Evolutionary conservation across 37 sponge, comb jelly and placozoan species (phyloP).

Genomic region (Halisarca cf. caerulea): DNA sequence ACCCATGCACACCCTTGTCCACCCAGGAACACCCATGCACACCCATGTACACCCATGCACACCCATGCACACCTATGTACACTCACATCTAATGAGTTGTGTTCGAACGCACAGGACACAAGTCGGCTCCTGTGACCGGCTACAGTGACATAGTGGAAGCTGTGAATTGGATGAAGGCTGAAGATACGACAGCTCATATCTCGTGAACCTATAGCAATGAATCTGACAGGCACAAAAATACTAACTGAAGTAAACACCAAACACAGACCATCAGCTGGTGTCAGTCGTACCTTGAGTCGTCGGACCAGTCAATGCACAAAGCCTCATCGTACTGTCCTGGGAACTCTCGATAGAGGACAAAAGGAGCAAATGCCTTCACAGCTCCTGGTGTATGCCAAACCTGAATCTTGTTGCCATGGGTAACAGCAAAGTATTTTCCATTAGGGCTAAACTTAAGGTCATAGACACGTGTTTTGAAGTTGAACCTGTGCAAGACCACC

Average conservation of each 20-base stretch:
- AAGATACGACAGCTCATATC: conserved; percentile 90
- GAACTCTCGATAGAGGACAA: conserved; percentile 71
- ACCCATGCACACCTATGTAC: too few relatives aligned
- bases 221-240: conserved; percentile 62
- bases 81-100: conserved; percentile 70
- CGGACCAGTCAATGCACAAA: conserved; percentile 85
- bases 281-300: conserved; percentile 74
- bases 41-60: too few relatives aligned
- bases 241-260: too few relatives aligned
- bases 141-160: conserved; percentile 77
- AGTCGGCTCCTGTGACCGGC: conserved; percentile 88
- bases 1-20: too few relatives aligned
- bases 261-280: too few relatives aligned
- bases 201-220: conserved; percentile 79
- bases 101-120: conserved; percentile 81
- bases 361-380: conserved; percentile 83
- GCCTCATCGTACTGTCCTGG: conserved; percentile 93
- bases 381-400: conserved; percentile 89
- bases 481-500: conserved; percentile 86
- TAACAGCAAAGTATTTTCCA: conserved; percentile 92
- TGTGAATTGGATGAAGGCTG: conserved; percentile 66
- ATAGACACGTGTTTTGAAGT: conserved; percentile 86
- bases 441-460: conserved; percentile 91
- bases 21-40: not conserved
- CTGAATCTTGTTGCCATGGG: conserved; percentile 82